Evolutionary conservation across 2,797 vertebrate species (phyloP), one percentile per base, ranked within the genome.

Genomic region (Pyrocephalus nanus): DNA sequence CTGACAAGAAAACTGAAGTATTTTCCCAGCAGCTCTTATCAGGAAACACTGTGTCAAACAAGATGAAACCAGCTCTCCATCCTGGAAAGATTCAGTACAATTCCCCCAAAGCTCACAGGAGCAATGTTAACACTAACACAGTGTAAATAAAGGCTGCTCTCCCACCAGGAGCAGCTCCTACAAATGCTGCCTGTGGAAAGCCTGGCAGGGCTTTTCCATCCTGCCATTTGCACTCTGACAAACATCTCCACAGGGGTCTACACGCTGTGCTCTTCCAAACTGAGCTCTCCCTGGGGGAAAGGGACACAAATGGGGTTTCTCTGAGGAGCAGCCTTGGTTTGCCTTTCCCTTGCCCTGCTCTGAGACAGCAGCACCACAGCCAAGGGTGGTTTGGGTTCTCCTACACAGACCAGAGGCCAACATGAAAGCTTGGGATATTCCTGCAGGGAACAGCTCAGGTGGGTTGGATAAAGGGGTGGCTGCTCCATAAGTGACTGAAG

Each of bases 11-110:
- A 94, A 96, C 96, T 89, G 66, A 84, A 93, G 88, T 80, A 97
- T 96, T 96, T 97, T 97, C 97, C 95, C 94, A 95, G 96, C 91
- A 96, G 96, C 85, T 97, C 87, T 97, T 97, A 96, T 94, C 97
- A 94, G 97, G 93, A 97, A 97, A 96, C 97, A 95, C 58, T 36
- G 88, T 97, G 97, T 97, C 97, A 96, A 96, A 96, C 95, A 97
- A 96, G 96, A 96, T 92, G 90, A 95, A 97, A 96, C 85, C 40
- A 90, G 93, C 87, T 86, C 92, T 96, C 90, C 27, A 8, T 89
- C 75, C 93, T 73, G 64, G 90, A 95, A 95, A 96, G 96, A 91
- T 96, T 96, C 93, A 84, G 88, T 93, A 34, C 96, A 96, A 96
- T 94, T 97, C 95, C 95, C 96, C 40, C 76, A 89, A 30, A 75